Evolutionary conservation across 2,888 invertebrate species (phyloP).

Genomic region (Oscheius sp.): DNA sequence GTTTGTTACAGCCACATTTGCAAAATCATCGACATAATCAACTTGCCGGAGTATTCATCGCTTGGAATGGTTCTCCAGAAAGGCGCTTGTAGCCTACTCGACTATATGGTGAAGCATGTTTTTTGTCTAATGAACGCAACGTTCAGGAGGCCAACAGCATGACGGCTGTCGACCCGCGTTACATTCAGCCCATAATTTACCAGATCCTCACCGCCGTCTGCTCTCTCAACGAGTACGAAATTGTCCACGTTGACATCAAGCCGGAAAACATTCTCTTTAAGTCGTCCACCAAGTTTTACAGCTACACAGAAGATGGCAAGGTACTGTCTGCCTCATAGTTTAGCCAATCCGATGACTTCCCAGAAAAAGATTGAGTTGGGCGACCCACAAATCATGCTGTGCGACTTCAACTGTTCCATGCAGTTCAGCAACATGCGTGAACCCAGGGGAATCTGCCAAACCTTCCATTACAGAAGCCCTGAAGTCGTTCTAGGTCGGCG

Average conservation of each 20-base stretch:
- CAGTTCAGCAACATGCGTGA: background rate
- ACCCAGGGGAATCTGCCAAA: too few relatives aligned
- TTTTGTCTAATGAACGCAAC: background rate
- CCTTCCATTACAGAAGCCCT: too few relatives aligned
- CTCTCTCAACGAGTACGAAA: background rate
- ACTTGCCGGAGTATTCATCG: background rate
- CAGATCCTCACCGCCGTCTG: background rate
- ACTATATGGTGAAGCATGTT: background rate
- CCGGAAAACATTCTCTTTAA: constrained; percentile 17
- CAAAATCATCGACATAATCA: constrained; percentile 1
- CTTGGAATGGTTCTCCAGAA: constrained; percentile 10
- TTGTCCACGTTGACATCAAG: constrained; percentile 11
- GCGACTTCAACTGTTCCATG: constrained; percentile 17
- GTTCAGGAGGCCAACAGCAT: background rate
- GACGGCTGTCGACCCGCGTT: background rate
- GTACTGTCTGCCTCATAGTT: too few relatives aligned
- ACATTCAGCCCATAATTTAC: background rate
- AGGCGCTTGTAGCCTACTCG: constrained; percentile 4
- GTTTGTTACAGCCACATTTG: background rate
- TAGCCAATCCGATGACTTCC: too few relatives aligned
- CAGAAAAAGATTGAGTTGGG: background rate
- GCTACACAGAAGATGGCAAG: background rate
- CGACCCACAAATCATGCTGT: constrained; percentile 3
- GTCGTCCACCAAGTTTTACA: background rate
- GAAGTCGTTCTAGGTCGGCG: too few relatives aligned